Evolutionary conservation across 1,140 invertebrate species (phyloP).

Genomic region (Mercenaria mercenaria): DNA sequence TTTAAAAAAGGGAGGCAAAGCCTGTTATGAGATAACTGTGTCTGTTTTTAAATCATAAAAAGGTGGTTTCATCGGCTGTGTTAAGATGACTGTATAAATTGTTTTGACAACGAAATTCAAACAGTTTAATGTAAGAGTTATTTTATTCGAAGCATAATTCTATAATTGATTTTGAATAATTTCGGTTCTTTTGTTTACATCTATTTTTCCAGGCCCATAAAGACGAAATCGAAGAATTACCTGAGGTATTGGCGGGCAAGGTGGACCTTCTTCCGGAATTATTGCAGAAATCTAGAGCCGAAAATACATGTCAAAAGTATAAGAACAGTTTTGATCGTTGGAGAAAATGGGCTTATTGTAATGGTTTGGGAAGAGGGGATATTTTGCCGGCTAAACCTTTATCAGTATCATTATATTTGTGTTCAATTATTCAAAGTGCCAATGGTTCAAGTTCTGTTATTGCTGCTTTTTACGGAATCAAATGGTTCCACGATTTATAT

Average conservation of each 20-base stretch:
- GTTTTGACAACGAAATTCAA: not conserved
- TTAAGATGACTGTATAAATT: not conserved
- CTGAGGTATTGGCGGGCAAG: constrained; percentile 42
- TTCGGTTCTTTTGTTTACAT: not conserved
- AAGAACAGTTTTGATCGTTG: constrained; percentile 50
- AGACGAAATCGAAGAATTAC: constrained; percentile 41
- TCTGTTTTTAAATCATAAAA: not conserved
- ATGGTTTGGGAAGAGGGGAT: constrained; percentile 38
- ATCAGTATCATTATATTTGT: constrained; percentile 37
- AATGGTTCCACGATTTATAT: constrained; percentile 44
- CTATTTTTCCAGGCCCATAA: constrained; percentile 28
- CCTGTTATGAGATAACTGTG: not conserved
- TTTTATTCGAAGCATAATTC: not conserved
- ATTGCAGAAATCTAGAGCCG: constrained; percentile 26
- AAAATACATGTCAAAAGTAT: constrained; percentile 27
- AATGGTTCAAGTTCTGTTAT: constrained; percentile 9
- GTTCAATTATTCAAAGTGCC: constrained; percentile 39
- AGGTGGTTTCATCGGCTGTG: not conserved
- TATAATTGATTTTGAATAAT: not conserved
- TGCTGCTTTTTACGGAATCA: constrained; percentile 36
- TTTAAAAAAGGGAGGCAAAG: not conserved
- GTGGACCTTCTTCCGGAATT: constrained; percentile 34
- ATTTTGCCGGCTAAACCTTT: constrained; percentile 47
- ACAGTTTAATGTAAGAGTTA: not conserved
- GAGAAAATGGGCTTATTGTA: constrained; percentile 30